phyloP scores from a whole-genome alignment of 2,113 vertebrate species.

The Varanus komodoensis region DNA sequence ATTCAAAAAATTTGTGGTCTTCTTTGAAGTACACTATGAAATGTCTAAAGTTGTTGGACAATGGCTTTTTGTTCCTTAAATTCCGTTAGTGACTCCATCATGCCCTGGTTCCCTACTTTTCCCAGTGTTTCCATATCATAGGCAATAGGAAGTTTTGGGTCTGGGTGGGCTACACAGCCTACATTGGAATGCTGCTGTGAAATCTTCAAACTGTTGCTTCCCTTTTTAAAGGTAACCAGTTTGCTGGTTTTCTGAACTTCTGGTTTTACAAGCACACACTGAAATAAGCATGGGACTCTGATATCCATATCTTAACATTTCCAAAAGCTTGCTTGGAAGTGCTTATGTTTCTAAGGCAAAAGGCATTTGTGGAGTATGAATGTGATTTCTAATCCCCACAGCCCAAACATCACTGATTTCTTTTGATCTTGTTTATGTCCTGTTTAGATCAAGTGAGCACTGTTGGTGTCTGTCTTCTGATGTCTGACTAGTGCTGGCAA shows the following conservation, averaged over 20 bases:
- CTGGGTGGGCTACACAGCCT: no score
- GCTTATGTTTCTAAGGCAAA: constrained; percentile 36
- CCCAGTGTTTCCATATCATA: not conserved
- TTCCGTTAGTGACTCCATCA: not conserved
- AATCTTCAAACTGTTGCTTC: not conserved
- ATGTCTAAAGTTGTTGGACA: not conserved
- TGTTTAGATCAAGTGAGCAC: constrained; percentile 8
- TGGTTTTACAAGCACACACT: not conserved
- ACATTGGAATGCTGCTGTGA: not conserved
- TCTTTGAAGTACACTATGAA: not conserved
- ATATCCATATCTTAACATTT: not conserved
- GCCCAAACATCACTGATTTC: constrained; percentile 1
- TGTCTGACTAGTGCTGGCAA: constrained; percentile 64
- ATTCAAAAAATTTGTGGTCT: not conserved
- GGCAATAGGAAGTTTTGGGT: not conserved
- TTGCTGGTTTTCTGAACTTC: not conserved
- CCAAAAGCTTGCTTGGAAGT: constrained; percentile 37
- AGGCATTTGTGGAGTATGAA: constrained; percentile 19
- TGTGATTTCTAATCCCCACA: constrained; percentile 17
- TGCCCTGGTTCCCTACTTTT: not conserved
- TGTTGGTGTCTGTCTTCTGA: constrained; percentile 55
- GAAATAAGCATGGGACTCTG: not conserved
- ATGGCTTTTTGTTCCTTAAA: not conserved
- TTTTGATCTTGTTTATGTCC: constrained; percentile 54
- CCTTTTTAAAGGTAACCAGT: not conserved